Conservation (phyloP, 2,113 vertebrate species). For the Sprattus sprattus region DNA sequence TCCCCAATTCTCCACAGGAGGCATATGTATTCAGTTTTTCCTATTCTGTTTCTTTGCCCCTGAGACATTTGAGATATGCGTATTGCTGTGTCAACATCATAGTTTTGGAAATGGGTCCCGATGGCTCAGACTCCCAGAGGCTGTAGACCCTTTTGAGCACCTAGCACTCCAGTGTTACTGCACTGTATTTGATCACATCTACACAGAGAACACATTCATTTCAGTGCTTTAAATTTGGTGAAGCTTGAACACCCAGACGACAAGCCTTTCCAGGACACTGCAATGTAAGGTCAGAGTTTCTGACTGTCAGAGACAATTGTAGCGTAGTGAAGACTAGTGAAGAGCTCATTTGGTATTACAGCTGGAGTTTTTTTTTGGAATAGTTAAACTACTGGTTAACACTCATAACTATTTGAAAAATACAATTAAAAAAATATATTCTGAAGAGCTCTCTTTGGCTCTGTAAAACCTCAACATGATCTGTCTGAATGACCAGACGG, state of each 20-base stretch:
- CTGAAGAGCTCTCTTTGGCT: not conserved
- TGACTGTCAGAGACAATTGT: not conserved
- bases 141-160: not conserved
- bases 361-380: not conserved
- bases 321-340: not conserved
- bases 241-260: not conserved
- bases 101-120: not conserved
- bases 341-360: not conserved
- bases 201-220: not conserved
- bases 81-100: not conserved
- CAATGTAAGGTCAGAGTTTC: not conserved
- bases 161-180: not conserved
- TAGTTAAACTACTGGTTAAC: not conserved
- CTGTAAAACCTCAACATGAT: not conserved
- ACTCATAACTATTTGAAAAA: too few relatives aligned
- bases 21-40: not conserved
- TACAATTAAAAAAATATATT: not conserved
- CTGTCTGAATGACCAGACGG: not conserved
- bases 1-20: not conserved
- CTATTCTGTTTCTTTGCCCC: not conserved
- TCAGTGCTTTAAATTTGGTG: not conserved
- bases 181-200: not conserved
- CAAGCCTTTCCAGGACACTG: not conserved
- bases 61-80: not conserved
- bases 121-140: not conserved